Base-by-base conservation (phyloP, 2,113 vertebrate genomes). In the Helogale parvula region DNA sequence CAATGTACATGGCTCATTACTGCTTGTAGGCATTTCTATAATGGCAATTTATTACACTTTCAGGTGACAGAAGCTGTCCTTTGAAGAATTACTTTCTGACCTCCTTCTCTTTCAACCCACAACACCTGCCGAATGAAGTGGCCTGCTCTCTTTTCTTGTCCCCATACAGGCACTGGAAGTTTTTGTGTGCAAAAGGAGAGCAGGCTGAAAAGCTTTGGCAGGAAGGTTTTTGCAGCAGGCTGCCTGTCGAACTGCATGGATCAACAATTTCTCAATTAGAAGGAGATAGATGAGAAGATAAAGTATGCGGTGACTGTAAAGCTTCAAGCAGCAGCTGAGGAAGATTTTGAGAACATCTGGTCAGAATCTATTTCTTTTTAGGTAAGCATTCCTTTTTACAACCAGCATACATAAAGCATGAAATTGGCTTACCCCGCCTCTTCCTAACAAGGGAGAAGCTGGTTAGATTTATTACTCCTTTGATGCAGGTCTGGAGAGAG, bases 201-300 rank as follows among this genome's bases (percentile, higher is more conserved):
- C 84, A 82, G 69, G 82, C 88, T 97, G 92, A 85, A 95, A 93
- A 94, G 92, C 95, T 52, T 91, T 96, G 83, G 96, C 95, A 97
- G 93, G 84, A 94, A 96, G 95, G 90, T 33, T 93, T 97, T 86
- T 96, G 81, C 74, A 93, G 45, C 93, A 97, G 96, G 1, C 93
- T 93, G 96, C 85, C 90, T 88, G 96, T 96, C 3, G 71, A 97
- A 97, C 21, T 93, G 97, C 97, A 96, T 90, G 97, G 93, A 98
- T 98, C 96, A 97, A 98, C 97, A 98, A 71, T 96, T 97, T 97
- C 98, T 98, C 98, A 98, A 96, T 98, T 97, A 98, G 97, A 96
- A 93, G 92, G 95, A 98, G 97, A 97, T 83, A 95, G 93, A 97
- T 31, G 65, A 94, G 96, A 97, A 96, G 97, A 97, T 98, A 97